phyloP scores from a whole-genome alignment of 2,113 vertebrate species.

The Scytalopus superciliaris region DNA sequence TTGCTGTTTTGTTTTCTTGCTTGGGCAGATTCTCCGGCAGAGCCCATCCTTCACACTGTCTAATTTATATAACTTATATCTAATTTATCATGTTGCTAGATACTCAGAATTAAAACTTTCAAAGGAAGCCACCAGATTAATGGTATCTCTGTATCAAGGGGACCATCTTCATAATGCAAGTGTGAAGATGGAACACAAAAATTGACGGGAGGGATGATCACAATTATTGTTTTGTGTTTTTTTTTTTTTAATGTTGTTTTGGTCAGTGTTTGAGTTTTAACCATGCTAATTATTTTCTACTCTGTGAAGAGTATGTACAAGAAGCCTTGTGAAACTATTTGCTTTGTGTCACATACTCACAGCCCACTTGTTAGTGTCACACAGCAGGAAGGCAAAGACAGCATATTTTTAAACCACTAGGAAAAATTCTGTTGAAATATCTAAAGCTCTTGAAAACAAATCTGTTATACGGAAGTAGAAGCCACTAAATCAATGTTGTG shows the following conservation, averaged over 20 bases:
- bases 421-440: neutral
- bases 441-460: neutral
- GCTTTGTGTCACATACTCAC: neutral
- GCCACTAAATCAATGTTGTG: neutral
- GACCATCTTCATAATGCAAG: neutral
- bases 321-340: neutral
- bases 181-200: neutral
- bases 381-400: neutral
- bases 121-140: neutral
- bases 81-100: neutral
- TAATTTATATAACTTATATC: neutral
- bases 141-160: neutral
- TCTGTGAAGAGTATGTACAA: accelerated
- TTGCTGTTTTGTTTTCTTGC: neutral
- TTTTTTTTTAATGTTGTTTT: neutral
- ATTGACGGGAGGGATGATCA: neutral
- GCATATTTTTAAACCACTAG: neutral
- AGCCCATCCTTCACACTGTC: neutral
- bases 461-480: neutral
- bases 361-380: neutral
- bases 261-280: neutral
- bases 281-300: neutral
- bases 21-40: neutral
- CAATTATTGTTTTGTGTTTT: neutral
- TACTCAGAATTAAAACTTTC: neutral